Percentiles rank a stretch among this genome's conserved stretches.
Evolutionary conservation across 2,888 invertebrate genomes (phyloP).

Genomic region (Punctoribates punctum): DNA sequence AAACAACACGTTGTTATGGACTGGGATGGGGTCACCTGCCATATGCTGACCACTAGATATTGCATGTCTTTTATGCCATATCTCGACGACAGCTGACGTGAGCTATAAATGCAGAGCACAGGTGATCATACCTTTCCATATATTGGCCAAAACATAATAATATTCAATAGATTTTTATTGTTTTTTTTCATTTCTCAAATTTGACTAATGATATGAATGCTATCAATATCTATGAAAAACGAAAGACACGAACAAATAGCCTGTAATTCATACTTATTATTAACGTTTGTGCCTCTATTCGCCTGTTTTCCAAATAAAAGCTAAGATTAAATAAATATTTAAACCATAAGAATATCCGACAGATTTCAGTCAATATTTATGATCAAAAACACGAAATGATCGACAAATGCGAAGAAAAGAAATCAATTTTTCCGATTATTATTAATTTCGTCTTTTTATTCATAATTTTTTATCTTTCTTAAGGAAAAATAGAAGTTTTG

Average conservation of each 20-base stretch:
- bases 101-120: neutral
- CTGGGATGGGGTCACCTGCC: neutral
- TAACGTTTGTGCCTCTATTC: neutral
- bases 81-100: neutral
- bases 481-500: neutral
- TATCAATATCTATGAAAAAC: neutral
- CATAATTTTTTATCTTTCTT: no score
- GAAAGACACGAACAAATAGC: neutral
- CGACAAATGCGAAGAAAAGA: neutral
- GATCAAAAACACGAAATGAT: neutral
- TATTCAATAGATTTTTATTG: neutral
- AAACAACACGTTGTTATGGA: neutral
- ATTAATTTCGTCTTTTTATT: no score
- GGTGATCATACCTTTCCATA: no score
- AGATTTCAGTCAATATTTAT: neutral
- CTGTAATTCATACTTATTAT: neutral
- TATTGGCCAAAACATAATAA: neutral
- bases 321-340: conserved; percentile 11
- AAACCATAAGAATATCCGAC: neutral
- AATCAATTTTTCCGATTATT: neutral
- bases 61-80: neutral
- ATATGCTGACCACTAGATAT: neutral
- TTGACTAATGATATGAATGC: neutral
- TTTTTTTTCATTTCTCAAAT: neutral
- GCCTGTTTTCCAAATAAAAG: neutral